Conservation (phyloP, 2,113 vertebrate species). For the Sebastes fasciatus region DNA sequence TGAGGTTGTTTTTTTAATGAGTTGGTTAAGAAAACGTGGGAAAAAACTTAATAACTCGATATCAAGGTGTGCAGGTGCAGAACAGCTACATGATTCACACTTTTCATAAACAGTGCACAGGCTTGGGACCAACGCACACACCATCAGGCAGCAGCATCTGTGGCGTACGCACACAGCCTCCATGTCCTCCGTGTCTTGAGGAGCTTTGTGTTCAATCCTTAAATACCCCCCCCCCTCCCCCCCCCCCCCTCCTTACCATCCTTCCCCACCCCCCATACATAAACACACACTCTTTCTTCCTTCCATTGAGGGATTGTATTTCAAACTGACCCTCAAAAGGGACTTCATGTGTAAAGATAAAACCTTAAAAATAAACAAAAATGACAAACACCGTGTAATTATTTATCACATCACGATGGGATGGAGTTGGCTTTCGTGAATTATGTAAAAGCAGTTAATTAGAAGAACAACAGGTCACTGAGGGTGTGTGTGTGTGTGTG, state of each 20-base stretch:
- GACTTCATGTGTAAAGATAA: background rate
- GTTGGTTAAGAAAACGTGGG: background rate
- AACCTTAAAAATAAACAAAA: background rate
- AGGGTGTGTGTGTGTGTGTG: background rate
- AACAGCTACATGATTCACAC: slow-evolving; percentile 6
- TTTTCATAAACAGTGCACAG: slow-evolving; percentile 7
- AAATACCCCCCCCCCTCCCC: slow-evolving; percentile 18
- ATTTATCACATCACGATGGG: background rate
- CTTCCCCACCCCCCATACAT: slow-evolving; percentile 1
- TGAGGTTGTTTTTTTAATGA: background rate
- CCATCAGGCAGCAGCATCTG: slow-evolving; percentile 52
- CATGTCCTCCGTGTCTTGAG: slow-evolving; percentile 35
- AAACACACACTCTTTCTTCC: slow-evolving; percentile 44
- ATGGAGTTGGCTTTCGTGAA: background rate
- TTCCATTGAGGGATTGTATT: slow-evolving; percentile 22
- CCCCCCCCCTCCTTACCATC: background rate
- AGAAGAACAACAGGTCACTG: slow-evolving; percentile 49
- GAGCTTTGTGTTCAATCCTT: slow-evolving; percentile 56
- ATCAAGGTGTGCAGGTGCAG: background rate
- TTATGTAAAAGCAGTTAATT: slow-evolving; percentile 46
- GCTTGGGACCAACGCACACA: slow-evolving; percentile 36
- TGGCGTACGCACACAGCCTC: slow-evolving; percentile 13
- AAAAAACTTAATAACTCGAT: too few relatives aligned
- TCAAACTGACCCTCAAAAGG: background rate
- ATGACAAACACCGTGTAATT: background rate